Base-by-base conservation (phyloP, 1,140 invertebrate genomes). In the Brachionus rotundiformis region DNA sequence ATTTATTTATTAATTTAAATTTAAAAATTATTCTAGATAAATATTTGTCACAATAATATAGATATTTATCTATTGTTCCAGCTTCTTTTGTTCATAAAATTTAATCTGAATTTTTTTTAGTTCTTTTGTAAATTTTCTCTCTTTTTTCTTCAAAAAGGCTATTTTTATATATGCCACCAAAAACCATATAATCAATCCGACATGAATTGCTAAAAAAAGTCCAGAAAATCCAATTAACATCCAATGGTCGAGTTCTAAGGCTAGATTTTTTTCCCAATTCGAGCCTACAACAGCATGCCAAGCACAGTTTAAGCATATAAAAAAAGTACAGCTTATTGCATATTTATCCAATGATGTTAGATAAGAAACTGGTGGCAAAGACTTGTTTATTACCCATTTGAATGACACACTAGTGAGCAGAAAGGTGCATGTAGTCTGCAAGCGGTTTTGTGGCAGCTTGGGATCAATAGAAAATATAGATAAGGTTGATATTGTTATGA, bases 291-390 rank as follows among this genome's bases (percentile, higher is more conserved):
- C 44, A 3, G 75, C 41, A 36, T 77, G 75, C 75, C 75, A 77
- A 8, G 33, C 33, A 77, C 41, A 49, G 13, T 36, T 33, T 3
- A 49, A 0, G 54, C 27, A 31, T 1, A 77, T 13, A 36, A 54
- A 49, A 61, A 79, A 59, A 27, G 54, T 79, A 13, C 54, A 59
- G 13, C 47, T 23, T 4, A 79, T 79, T 0, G 44, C 47, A 16
- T 79, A 79, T 33, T 61, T 54, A 54, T 79, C 75, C 25, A 79
- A 36, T 2, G 75, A 79, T 54, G 75, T 79, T 27, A 79, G 33
- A 39, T 79, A 79, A 2, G 75, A 79, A 16, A 79, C 27, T 10
- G 75, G 47, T 29, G 75, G 39, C n/a, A 54, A 23, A 7, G 16
- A 54, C 27, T 27, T 23, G 27, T 79, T 54, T 16, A 61, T 79